Base-by-base conservation (phyloP, 2,797 vertebrate genomes). In the Hemibagrus guttatus region DNA sequence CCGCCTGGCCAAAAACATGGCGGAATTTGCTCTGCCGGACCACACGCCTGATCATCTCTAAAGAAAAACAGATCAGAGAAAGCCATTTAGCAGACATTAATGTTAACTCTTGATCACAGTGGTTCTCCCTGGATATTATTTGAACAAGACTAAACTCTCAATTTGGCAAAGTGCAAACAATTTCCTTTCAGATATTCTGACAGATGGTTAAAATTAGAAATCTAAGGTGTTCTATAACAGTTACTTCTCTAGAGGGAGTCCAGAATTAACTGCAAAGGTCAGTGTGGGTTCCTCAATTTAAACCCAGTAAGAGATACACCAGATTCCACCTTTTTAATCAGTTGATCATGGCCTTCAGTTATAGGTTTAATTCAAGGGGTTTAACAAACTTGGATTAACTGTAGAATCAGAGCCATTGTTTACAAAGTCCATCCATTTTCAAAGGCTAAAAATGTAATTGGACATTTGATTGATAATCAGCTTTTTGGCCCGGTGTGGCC, bases 21-120 rank as follows among this genome's bases (percentile, higher is more conserved):
- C 98, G 97, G 93, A 99, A 99, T 93, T 99, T 99, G 96, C 98
- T 99, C 95, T 96, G 95, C 49, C 98, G 97, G 92, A 99, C 98
- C 92, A 99, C 98, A 92, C 97, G 96, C 94, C 95, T 76, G 49
- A 76, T 97, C 0, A 97, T 98, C 96, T 98, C 98, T 99, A 95
- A 0, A 6, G 81, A 84, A 64, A 61, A 59, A 79, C 82, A 76
- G 12, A 63, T 5, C 17, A 81, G 39, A 63, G 58, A 42, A 49
- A n/a, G n/a, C 54, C 16, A 31, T 28, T 76, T 54, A 54, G 16
- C 7, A 31, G 74, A 19, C 16, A 54, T 54, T 76, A 28, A n/a
- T 74, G 46, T 52, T 74, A n/a, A 74, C 1, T 54, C 16, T 54
- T 17, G 3, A 3, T 52, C 74, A 54, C 7, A 28, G 26, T 17